These are phyloP conservation scores for Alces alces DNA, from an alignment of 2,113 vertebrate genomes.

Conservation along the genomic window DNA sequence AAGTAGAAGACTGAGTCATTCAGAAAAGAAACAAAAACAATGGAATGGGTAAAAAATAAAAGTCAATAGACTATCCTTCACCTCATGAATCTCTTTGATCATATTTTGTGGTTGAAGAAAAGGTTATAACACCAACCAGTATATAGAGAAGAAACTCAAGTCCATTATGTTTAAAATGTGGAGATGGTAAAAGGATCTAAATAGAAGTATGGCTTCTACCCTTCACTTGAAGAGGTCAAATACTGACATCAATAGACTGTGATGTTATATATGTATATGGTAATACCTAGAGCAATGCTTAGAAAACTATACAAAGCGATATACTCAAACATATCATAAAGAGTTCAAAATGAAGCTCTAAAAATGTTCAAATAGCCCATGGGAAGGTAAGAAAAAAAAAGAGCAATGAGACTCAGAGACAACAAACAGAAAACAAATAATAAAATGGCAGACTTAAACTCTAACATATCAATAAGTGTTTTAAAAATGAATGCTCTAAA, in stretches of 20 bases:
- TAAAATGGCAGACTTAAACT: not conserved
- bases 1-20: not conserved
- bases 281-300: not conserved
- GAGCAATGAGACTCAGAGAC: not conserved
- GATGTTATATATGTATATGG: not conserved
- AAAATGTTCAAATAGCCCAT: not conserved
- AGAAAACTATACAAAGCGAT: not conserved
- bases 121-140: not conserved
- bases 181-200: not conserved
- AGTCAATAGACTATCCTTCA: not conserved
- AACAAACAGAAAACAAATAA: not conserved
- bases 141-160: not conserved
- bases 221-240: not conserved
- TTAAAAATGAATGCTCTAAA: constrained; percentile 21
- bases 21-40: not conserved
- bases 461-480: not conserved
- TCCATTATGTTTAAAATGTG: not conserved
- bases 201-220: not conserved
- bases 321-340: not conserved
- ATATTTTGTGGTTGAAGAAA: not conserved
- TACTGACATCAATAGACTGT: not conserved
- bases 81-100: not conserved
- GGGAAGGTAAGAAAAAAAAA: not conserved
- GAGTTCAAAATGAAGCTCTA: not conserved
- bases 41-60: not conserved